Evolutionary conservation across 2,113 vertebrate genomes (phyloP).

Genomic region (Bostrychus sinensis): DNA sequence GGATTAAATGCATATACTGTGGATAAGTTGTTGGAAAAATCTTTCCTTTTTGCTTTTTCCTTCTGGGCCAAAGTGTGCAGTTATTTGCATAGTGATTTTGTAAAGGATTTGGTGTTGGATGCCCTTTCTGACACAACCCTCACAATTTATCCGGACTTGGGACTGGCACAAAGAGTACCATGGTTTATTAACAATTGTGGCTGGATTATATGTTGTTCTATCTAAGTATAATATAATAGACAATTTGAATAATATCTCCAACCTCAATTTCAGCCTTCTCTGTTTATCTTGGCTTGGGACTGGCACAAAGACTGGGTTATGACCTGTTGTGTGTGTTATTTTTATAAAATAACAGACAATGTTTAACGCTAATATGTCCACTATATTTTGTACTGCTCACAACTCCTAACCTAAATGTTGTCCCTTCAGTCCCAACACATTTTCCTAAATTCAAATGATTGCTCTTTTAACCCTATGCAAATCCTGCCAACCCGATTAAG

Average conservation of each 20-base stretch:
- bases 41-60: no score
- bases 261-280: no score
- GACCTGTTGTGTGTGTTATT: no score
- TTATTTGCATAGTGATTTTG: neutral
- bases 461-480: constrained; percentile 15
- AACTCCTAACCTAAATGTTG: neutral
- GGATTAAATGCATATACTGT: no score
- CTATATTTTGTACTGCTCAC: neutral
- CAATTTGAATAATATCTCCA: neutral
- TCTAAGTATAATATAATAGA: no score
- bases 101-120: neutral
- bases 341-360: neutral
- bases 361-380: neutral
- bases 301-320: no score
- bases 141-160: neutral
- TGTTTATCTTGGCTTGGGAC: no score
- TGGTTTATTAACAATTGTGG: no score
- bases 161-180: neutral
- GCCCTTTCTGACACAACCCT: neutral
- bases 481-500: constrained; percentile 41
- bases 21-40: no score
- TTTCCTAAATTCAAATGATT: constrained; percentile 18
- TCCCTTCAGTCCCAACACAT: neutral
- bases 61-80: neutral
- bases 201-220: no score